These are phyloP conservation scores for Tetrao urogallus DNA, from an alignment of 2,113 vertebrate species.

Conservation along the genomic window DNA sequence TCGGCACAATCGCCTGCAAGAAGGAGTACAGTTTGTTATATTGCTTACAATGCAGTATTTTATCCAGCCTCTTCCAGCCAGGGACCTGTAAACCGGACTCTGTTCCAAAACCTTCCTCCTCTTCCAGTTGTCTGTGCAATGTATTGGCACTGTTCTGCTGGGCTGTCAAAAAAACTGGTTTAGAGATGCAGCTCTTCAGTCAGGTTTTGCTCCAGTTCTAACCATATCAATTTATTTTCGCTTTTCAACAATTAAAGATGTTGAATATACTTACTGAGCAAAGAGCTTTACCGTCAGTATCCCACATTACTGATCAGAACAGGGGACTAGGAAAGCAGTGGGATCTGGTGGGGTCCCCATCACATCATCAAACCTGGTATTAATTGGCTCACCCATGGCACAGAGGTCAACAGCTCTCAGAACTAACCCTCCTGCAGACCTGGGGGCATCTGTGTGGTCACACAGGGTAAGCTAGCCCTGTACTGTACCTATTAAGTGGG, in stretches of 20 bases:
- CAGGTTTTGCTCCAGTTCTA: conserved; percentile 78
- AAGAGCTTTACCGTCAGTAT: conserved; percentile 30
- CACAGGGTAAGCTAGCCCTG: neutral
- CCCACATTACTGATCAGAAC: conserved; percentile 20
- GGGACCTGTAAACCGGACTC: conserved; percentile 85
- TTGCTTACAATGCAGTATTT: conserved; percentile 89
- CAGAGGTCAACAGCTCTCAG: conserved; percentile 7
- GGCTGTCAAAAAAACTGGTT: conserved; percentile 87
- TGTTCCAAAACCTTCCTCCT: conserved; percentile 88
- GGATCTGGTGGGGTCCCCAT: conserved; percentile 20
- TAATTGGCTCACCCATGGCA: conserved; percentile 11
- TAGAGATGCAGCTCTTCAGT: conserved; percentile 84
- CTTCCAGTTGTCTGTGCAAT: conserved; percentile 86
- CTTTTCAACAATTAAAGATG: conserved; percentile 44
- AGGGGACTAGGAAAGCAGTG: neutral
- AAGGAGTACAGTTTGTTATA: conserved; percentile 85
- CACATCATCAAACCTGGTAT: conserved; percentile 17
- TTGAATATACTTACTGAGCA: conserved; percentile 67
- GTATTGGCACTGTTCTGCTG: conserved; percentile 83
- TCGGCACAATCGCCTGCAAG: conserved; percentile 79
- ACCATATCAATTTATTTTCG: conserved; percentile 47
- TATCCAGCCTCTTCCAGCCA: conserved; percentile 87
- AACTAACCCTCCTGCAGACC: conserved; percentile 10
- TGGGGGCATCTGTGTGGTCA: neutral
- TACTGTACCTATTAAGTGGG: neutral